A percentile compares a stretch with the other conserved stretches of the same genome.
Conservation (phyloP, 2,113 vertebrate species). For the Alligator sinensis region DNA sequence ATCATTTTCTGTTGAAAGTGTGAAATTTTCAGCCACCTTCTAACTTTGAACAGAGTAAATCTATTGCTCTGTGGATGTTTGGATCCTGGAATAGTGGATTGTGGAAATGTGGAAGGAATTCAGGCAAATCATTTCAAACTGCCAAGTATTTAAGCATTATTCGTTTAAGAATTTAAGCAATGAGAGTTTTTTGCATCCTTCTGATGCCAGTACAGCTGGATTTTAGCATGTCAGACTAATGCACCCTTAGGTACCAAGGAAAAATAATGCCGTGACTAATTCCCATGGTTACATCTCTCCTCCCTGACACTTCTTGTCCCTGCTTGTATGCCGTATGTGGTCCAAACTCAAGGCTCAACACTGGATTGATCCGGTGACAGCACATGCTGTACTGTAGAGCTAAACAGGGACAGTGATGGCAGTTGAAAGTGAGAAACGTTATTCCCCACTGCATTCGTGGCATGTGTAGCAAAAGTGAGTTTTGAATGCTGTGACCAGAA, state of each 20-base stretch:
- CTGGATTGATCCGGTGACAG: background rate
- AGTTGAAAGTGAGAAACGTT: background rate
- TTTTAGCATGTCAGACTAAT: background rate
- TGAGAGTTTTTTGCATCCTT: background rate
- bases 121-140: background rate
- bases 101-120: background rate
- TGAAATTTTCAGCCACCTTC: background rate
- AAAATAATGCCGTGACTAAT: background rate
- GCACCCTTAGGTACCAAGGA: background rate
- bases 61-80: background rate
- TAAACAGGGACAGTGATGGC: background rate
- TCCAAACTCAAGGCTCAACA: background rate
- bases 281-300: background rate
- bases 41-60: background rate
- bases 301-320: background rate
- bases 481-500: background rate
- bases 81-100: background rate
- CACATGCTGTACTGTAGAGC: background rate
- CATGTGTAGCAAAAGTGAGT: background rate
- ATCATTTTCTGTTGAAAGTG: background rate
- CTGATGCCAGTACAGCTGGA: background rate
- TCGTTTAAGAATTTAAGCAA: background rate
- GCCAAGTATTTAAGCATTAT: background rate
- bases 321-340: background rate
- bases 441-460: background rate